Evolutionary conservation across 2,888 invertebrate genomes (phyloP), one percentile per base, ranked within the genome.

Genomic region (Epinotia demarniana): DNA sequence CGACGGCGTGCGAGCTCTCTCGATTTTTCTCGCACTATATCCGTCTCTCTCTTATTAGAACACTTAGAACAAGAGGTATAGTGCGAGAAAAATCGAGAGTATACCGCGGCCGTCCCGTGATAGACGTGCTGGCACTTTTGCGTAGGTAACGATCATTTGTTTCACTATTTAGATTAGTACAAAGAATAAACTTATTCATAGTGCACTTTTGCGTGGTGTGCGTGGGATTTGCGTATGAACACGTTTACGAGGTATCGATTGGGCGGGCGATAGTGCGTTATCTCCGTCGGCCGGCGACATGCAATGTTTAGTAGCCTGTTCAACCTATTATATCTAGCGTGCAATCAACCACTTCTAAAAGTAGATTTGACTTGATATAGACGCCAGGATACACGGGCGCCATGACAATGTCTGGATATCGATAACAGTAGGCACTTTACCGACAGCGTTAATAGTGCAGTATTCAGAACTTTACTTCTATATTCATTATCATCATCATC

Each of bases 211-310:
- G 23, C 27, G 58, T 69, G 60, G 6, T 5, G 23, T 69, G 60
- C 60, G 69, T 69, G 19, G 23, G 58, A 58, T 43, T 55, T 27
- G 23, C 27, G 33, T 39, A 43, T 58, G 58, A 46, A 12, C 58
- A 39, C 67, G 39, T 60, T 69, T n/a, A 27, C 58, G 58, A 46
- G 11, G 58, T 69, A 69, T 69, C 69, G 69, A 69, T 69, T 46
- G 58, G 16, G 18, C 64, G 53, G 16, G 57, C 69, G 69, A 69
- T 69, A 69, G 69, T 46, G 69, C 69, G 46, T 60, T 69, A 69
- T 69, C 69, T 53, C 53, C 53, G 46, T 27, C 13, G 16, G 43
- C 16, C 43, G 46, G 19, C 46, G 68, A 27, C 69, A 69, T 60
- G 58, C 69, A 27, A 69, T 69, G 69, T 58, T 69, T 60, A 43